Evolutionary conservation across 2,888 invertebrate species (phyloP), one percentile per base, ranked within the genome.

Genomic region (Heliconius charithonia): DNA sequence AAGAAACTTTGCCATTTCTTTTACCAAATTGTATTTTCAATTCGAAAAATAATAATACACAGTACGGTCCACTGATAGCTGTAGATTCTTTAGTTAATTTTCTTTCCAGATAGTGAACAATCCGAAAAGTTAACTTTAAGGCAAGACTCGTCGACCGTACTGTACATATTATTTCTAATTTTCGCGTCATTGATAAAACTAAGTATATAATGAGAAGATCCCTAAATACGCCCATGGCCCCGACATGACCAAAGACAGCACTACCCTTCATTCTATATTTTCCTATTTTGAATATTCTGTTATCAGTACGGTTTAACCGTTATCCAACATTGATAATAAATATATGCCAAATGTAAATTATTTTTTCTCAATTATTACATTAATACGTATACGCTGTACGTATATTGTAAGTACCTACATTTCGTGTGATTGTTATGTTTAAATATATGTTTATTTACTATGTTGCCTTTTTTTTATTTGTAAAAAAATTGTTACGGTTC

Each of bases 401-500:
- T 25, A 25, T 63, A 63, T 25, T 9, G 27, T 65, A 65, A 27
- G 19, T 65, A 41, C 25, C 37, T 74, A 78, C 78, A 78, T 80
- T 78, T 65, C 78, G 45, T 76, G 73, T 80, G 63, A 27, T 75
- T 74, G 76, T 79, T 80, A 66, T 70, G 56, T 74, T 71, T 75
- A 66, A 69, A 76, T 80, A 80, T 76, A 80, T 80, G 70, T 75
- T 75, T 79, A 79, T 79, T 79, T 70, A 63, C 41, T 45, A 51
- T 63, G 63, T 25, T 32, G n/a, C 10, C 2, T 72, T 59, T 32
- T 3, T 19, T 70, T 27, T 45, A 66, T 45, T 45, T 45, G 16
- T 45, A 16, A 16, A 19, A 45, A 45, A 22, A 22, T 0, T 56
- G 9, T 45, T 45, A 22, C 9, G 56, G 7, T 56, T 22, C 9